phyloP scores from a whole-genome alignment of 2,888 invertebrate genomes.

The Pristionchus exspectatus region DNA sequence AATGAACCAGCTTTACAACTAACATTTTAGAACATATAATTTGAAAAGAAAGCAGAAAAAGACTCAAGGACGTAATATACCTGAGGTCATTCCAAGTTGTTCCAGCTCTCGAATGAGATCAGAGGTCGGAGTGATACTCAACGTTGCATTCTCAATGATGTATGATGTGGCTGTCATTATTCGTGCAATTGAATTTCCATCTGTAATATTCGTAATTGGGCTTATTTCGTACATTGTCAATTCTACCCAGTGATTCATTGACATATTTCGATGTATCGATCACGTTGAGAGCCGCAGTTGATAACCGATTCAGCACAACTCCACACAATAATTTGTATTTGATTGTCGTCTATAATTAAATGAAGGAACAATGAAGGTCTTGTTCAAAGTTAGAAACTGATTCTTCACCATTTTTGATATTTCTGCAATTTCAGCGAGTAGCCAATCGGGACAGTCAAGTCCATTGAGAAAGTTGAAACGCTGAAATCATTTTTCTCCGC shows the following conservation, averaged over 20 bases:
- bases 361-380: too few species aligned
- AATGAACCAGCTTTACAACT: neutral
- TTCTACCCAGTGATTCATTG: conserved; percentile 11
- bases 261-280: conserved; percentile 23
- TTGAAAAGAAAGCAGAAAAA: neutral
- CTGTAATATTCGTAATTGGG: neutral
- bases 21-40: neutral
- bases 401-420: conserved; percentile 37
- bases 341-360: conserved; percentile 1
- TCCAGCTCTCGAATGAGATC: neutral
- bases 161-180: conserved; percentile 10
- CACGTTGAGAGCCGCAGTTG: neutral
- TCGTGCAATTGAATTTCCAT: neutral
- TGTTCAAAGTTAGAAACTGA: neutral
- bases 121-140: neutral
- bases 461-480: conserved; percentile 22
- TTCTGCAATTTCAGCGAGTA: neutral
- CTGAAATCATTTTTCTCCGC: neutral
- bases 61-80: neutral
- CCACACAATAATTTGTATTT: conserved; percentile 40
- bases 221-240: neutral
- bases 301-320: neutral
- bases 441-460: conserved; percentile 36
- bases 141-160: conserved; percentile 2
- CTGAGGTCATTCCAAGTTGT: conserved; percentile 36